Evolutionary conservation across 1,140 invertebrate species (phyloP).

Genomic region (Trachelipus rathkii): DNA sequence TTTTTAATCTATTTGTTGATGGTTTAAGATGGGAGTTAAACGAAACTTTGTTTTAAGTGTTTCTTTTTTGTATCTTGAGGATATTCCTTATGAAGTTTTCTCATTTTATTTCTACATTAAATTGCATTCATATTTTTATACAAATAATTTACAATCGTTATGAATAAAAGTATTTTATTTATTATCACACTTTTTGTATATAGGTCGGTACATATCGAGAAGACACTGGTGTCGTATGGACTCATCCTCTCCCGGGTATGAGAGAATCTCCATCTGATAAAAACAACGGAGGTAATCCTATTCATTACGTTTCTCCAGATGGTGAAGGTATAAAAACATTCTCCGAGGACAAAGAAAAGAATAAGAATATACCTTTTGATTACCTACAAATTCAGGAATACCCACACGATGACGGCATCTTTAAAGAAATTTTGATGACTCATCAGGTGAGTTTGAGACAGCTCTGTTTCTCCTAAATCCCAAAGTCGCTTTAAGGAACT

Average conservation of each 20-base stretch:
- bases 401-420: neutral
- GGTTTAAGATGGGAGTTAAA: too few relatives aligned
- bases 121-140: too few relatives aligned
- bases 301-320: neutral
- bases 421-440: neutral
- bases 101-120: too few relatives aligned
- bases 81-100: too few relatives aligned
- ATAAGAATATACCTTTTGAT: neutral
- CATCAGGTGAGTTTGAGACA: neutral
- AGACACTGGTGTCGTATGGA: constrained; percentile 36
- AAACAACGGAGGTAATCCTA: neutral
- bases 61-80: too few relatives aligned
- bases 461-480: too few relatives aligned
- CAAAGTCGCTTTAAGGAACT: too few relatives aligned
- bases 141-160: too few relatives aligned
- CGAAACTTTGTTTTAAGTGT: too few relatives aligned
- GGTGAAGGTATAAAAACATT: neutral
- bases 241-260: constrained; percentile 1
- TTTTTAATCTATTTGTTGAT: too few relatives aligned
- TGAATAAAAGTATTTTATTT: too few relatives aligned
- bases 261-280: neutral
- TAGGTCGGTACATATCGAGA: constrained; percentile 37
- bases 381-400: constrained; percentile 2
- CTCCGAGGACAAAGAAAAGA: neutral
- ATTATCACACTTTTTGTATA: too few relatives aligned